A percentile compares a stretch with the other conserved stretches of the same genome.
These are phyloP conservation scores for Apeltes quadracus DNA, from an alignment of 2,113 vertebrate genomes.

Conservation along the genomic window DNA sequence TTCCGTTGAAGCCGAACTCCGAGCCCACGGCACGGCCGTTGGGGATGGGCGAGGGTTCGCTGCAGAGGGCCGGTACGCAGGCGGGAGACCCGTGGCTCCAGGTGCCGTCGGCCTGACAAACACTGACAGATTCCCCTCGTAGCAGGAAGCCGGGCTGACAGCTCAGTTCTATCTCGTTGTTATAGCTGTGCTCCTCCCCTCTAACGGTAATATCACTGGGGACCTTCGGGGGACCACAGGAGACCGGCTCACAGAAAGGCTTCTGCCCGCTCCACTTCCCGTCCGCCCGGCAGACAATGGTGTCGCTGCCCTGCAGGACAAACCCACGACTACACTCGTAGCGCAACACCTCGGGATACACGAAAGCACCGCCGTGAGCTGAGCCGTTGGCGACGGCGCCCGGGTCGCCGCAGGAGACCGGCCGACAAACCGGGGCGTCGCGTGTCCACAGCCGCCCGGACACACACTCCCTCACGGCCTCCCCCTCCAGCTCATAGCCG, in stretches of 20 bases:
- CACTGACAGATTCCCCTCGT: conserved; percentile 79
- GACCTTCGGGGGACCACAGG: conserved; percentile 83
- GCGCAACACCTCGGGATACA: conserved; percentile 76
- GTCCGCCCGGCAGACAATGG: conserved; percentile 85
- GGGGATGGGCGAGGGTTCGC: conserved; percentile 70
- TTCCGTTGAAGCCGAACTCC: conserved; percentile 83
- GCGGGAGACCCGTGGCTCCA: conserved; percentile 86
- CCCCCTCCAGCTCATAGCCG: conserved; percentile 86
- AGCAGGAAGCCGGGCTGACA: conserved; percentile 87
- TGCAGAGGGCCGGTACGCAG: conserved; percentile 84
- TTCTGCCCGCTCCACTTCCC: conserved; percentile 86
- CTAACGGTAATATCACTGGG: conserved; percentile 77
- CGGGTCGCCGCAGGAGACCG: conserved; percentile 82
- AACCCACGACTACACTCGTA: conserved; percentile 89
- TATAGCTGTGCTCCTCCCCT: conserved; percentile 84
- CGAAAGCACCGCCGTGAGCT: conserved; percentile 80
- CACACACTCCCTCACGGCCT: conserved; percentile 84
- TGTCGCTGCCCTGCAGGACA: conserved; percentile 80
- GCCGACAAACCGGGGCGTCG: conserved; percentile 81
- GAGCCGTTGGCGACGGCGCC: conserved; percentile 80
- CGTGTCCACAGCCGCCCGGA: conserved; percentile 87
- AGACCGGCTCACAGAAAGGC: conserved; percentile 85
- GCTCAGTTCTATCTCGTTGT: conserved; percentile 78
- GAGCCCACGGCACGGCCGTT: conserved; percentile 82
- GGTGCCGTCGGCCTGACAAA: conserved; percentile 87